phyloP scores from a whole-genome alignment of 2,797 vertebrate genomes.

The Phataginus tricuspis region DNA sequence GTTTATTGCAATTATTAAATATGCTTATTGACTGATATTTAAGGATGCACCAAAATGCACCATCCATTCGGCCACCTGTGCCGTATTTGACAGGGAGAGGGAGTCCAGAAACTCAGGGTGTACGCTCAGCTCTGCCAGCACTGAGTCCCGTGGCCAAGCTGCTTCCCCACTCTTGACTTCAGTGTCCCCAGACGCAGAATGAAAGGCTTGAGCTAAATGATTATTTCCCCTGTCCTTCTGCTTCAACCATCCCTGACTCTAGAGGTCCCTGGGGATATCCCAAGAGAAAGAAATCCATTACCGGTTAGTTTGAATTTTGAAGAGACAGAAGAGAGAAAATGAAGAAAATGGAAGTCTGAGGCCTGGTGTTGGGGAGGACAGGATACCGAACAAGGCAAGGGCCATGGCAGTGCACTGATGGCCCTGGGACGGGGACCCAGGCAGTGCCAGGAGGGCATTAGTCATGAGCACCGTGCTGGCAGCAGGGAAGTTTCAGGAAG shows the following conservation, averaged over 20 bases:
- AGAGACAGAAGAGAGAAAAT: neutral
- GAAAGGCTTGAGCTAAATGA: neutral
- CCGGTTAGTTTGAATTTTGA: neutral
- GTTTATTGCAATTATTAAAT: neutral
- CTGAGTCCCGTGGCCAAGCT: neutral
- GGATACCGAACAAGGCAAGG: rapidly evolving
- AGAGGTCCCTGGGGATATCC: neutral
- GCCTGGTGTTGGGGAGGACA: rapidly evolving
- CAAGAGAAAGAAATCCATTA: neutral
- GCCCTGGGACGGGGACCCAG: neutral
- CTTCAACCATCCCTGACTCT: neutral
- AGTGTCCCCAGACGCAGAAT: neutral
- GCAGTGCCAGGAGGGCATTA: rapidly evolving
- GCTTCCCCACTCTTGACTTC: neutral
- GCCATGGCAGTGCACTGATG: rapidly evolving
- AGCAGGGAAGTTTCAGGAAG: too few relatives aligned
- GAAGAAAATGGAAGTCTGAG: neutral
- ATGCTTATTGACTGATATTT: neutral
- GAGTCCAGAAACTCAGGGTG: neutral
- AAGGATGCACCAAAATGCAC: neutral
- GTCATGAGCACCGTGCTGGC: rapidly evolving
- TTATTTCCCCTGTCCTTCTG: neutral
- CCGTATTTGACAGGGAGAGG: neutral
- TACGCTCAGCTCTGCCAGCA: rapidly evolving
- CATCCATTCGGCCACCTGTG: too few relatives aligned